phyloP scores from a whole-genome alignment of 2,113 vertebrate genomes.

The Cebus imitator region DNA sequence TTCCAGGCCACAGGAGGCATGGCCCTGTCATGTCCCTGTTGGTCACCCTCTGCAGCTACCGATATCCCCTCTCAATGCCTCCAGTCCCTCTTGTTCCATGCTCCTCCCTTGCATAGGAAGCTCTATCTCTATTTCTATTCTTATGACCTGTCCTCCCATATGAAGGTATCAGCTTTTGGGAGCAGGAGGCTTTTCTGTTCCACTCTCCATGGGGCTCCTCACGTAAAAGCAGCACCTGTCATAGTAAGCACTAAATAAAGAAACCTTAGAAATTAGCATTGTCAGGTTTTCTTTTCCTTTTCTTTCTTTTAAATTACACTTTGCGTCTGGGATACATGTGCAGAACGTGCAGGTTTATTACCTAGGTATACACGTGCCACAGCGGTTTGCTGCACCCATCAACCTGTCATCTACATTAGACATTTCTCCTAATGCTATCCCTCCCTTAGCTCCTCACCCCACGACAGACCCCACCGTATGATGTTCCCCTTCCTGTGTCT shows the following conservation, averaged over 20 bases:
- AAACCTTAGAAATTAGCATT: not conserved
- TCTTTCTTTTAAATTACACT: too few species aligned
- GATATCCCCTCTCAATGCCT: not conserved
- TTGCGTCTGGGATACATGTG: too few species aligned
- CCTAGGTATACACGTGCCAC: too few species aligned
- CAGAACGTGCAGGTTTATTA: too few species aligned
- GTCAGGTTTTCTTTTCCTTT: not conserved
- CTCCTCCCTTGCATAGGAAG: not conserved
- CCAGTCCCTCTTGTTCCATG: not conserved
- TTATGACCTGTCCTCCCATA: not conserved
- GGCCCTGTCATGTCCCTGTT: not conserved
- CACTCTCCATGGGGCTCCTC: accelerated
- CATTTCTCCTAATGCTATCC: too few species aligned
- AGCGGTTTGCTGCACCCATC: too few species aligned
- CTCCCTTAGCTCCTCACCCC: too few species aligned
- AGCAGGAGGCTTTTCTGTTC: not conserved
- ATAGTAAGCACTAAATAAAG: not conserved
- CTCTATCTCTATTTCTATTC: not conserved
- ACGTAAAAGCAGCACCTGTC: too few species aligned
- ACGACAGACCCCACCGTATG: too few species aligned
- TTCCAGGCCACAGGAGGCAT: not conserved
- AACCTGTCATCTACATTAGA: too few species aligned
- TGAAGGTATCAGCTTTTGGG: not conserved
- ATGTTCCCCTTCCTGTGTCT: too few species aligned
- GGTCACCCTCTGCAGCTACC: not conserved